phyloP scores from a whole-genome alignment of 1,140 invertebrate species.

The Drosophila athabasca region DNA sequence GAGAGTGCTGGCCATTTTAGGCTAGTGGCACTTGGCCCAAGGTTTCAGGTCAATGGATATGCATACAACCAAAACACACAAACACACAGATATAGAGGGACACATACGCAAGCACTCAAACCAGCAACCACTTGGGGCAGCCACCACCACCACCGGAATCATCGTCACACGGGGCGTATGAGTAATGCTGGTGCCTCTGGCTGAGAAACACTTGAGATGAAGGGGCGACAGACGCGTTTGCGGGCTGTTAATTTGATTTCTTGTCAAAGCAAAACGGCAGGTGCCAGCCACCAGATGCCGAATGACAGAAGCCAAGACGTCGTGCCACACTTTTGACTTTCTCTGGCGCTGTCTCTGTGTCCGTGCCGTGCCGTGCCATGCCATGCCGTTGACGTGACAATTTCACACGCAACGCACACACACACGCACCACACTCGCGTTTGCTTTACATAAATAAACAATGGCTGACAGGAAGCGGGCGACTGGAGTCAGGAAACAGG shows the following conservation, averaged over 20 bases:
- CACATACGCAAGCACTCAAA: slow-evolving; percentile 25
- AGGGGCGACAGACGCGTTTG: slow-evolving; percentile 24
- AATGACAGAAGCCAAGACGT: slow-evolving; percentile 47
- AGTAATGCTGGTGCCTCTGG: slow-evolving; percentile 38
- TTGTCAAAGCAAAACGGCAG: slow-evolving; percentile 65
- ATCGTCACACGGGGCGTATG: slow-evolving; percentile 51
- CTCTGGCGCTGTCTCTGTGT: slow-evolving; percentile 20
- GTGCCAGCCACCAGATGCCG: slow-evolving; percentile 30
- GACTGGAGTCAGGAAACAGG: slow-evolving; percentile 18
- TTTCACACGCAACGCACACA: slow-evolving; percentile 64
- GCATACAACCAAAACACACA: slow-evolving; percentile 8
- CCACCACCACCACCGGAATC: background rate
- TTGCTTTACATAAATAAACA: slow-evolving; percentile 65
- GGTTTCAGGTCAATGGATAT: slow-evolving; percentile 59
- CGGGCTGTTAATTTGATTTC: slow-evolving; percentile 74
- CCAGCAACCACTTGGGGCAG: slow-evolving; percentile 35
- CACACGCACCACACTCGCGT: slow-evolving; percentile 26
- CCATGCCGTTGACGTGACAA: slow-evolving; percentile 69
- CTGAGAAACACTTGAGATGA: slow-evolving; percentile 28
- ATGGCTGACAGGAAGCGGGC: slow-evolving; percentile 32
- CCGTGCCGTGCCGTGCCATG: no score
- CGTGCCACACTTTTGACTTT: slow-evolving; percentile 73
- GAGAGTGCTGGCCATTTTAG: slow-evolving; percentile 61
- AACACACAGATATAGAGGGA: slow-evolving; percentile 4
- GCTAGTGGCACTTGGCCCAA: slow-evolving; percentile 59